Base-by-base conservation (phyloP, 2,888 invertebrate species). In the Epinotia demarniana region DNA sequence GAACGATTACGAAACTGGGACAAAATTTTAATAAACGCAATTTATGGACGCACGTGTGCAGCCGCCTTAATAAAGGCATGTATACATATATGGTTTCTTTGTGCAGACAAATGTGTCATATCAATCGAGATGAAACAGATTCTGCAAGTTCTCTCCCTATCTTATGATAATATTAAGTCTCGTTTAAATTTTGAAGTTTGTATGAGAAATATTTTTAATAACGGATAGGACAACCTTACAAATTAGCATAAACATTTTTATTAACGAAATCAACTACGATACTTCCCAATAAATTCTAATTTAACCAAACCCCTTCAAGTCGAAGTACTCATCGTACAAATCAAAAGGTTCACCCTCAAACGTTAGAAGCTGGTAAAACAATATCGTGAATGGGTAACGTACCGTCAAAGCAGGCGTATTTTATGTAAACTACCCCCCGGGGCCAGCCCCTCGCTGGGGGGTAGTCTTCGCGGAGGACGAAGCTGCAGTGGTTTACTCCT, bases 351-450 rank as follows among this genome's bases (percentile, higher is more conserved):
- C 39, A n/a, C 61, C 53, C 70, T 18, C 61, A 57, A 62, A 39
- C 46, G 49, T 18, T 33, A 61, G 9, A 60, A 66, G 11, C 13
- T 33, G 43, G 5, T 39, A 9, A 11, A 68, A 70, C 39, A 73
- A 58, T 62, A 39, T 46, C 16, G 66, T 60, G 69, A 75, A 72
- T 67, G 68, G 16, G 39, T 9, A 43, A 87, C 94, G 95, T 89
- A 97, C 97, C 96, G 87, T 96, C 96, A 88, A 96, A 95, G 84
- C 97, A 97, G 76, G 96, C 96, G 85, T 97, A 97, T 87, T 96
- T 96, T 43, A 97, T 92, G 78, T 94, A 95, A 60, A 97, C 94
- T 70, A 95, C 95, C 75, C 96, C 97, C n/a, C 95, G 92, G 49
- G 95, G 93, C 96, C 96, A 97, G 73, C 92, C 89, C 75, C 90